Percentiles rank a stretch among this genome's conserved stretches.
phyloP scores from a whole-genome alignment of 2,797 vertebrate genomes.

The Typhlichthys subterraneus region DNA sequence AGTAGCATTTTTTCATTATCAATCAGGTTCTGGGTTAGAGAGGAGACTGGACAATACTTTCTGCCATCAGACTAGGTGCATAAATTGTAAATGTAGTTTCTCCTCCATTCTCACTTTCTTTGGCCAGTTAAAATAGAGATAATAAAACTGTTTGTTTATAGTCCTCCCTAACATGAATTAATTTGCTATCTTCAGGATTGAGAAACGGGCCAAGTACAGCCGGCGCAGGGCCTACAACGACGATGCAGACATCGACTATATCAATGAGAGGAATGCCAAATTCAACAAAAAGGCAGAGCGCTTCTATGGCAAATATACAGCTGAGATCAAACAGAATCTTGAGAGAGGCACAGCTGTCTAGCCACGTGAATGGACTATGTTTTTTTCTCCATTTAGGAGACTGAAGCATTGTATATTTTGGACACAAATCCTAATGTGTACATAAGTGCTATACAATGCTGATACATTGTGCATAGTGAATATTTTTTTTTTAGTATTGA shows the following conservation, averaged over 20 bases:
- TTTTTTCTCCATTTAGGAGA: not conserved
- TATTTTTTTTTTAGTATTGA: not conserved
- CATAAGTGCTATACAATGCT: not conserved
- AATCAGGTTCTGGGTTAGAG: constrained; percentile 44
- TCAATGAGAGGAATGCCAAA: constrained; percentile 97
- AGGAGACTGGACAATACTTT: constrained; percentile 68
- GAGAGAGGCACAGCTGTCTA: constrained; percentile 95
- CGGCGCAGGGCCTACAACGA: constrained; percentile 93
- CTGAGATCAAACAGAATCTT: constrained; percentile 97
- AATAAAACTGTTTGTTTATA: constrained; percentile 17
- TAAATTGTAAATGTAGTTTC: constrained; percentile 27
- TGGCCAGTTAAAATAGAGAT: constrained; percentile 33
- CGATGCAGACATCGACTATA: constrained; percentile 96
- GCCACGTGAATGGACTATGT: constrained; percentile 18
- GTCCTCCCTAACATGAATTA: constrained; percentile 36
- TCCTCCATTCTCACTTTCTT: constrained; percentile 27
- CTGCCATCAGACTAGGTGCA: constrained; percentile 9
- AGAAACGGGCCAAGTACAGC: constrained; percentile 93
- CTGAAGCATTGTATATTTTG: not conserved
- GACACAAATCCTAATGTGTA: not conserved
- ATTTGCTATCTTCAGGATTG: constrained; percentile 81
- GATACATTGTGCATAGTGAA: not conserved
- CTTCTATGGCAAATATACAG: constrained; percentile 97
- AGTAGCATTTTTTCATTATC: not conserved
- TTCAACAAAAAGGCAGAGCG: constrained; percentile 98